phyloP scores from a whole-genome alignment of 2,113 vertebrate species.

The Melospiza melodia region DNA sequence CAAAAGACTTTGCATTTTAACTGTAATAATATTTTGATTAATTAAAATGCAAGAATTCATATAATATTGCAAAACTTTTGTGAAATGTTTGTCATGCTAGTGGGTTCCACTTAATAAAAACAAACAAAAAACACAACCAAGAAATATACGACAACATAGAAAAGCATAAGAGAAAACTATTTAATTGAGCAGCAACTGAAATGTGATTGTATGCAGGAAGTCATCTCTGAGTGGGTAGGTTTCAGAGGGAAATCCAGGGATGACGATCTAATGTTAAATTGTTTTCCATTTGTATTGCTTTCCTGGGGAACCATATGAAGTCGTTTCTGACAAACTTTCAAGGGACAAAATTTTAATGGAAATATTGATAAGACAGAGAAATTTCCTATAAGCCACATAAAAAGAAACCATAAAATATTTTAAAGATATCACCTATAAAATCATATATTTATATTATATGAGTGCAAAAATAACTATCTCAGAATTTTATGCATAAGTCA shows the following conservation, averaged over 20 bases:
- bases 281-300: neutral
- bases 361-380: neutral
- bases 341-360: neutral
- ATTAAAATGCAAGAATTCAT: neutral
- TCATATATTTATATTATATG: neutral
- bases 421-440: neutral
- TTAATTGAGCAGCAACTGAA: neutral
- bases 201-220: neutral
- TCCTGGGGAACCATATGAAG: neutral
- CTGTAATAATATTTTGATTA: neutral
- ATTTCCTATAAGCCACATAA: neutral
- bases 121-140: neutral
- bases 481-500: neutral
- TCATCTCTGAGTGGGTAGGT: neutral
- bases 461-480: neutral
- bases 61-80: neutral
- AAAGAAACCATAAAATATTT: neutral
- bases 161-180: neutral
- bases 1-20: neutral
- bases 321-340: neutral
- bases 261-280: neutral
- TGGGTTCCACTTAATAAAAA: neutral
- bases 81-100: neutral
- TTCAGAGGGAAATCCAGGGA: neutral
- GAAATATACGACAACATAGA: neutral